Evolutionary conservation across 2,113 vertebrate species (phyloP).

Genomic region (Rhynchomys soricoides): DNA sequence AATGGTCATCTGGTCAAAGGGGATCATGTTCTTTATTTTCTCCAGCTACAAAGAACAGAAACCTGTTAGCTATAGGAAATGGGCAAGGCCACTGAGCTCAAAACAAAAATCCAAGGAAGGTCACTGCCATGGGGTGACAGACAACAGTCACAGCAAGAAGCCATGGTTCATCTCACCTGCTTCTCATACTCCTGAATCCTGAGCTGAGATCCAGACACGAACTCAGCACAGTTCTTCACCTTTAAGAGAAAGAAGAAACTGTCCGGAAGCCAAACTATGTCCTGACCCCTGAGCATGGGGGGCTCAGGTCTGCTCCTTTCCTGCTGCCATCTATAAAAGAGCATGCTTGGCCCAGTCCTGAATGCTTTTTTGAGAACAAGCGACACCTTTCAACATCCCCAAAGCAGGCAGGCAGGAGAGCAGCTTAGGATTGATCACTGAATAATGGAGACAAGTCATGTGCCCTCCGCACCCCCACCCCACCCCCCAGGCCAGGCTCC

Average conservation of each 20-base stretch:
- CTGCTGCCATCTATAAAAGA: neutral
- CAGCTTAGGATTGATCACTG: neutral
- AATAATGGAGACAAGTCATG: neutral
- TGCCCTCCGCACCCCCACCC: too few relatives aligned
- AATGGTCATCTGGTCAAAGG: constrained; percentile 96
- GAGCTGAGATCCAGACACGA: constrained; percentile 89
- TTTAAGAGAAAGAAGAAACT: constrained; percentile 78
- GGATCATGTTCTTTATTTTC: constrained; percentile 93
- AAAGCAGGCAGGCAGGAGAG: neutral
- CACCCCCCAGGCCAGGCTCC: too few relatives aligned
- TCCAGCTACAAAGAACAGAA: constrained; percentile 86
- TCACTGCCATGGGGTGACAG: neutral
- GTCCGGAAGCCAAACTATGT: neutral
- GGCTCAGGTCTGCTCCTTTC: neutral
- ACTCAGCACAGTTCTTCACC: constrained; percentile 86
- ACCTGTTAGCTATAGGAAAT: neutral
- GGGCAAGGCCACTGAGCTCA: neutral
- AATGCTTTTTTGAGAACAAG: neutral
- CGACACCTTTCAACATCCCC: neutral
- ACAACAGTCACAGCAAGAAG: neutral
- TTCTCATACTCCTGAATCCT: constrained; percentile 89
- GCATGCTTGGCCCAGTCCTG: accelerated
- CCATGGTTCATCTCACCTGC: constrained; percentile 83
- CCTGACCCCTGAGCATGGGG: neutral
- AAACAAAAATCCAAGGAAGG: constrained; percentile 25